phyloP scores from a whole-genome alignment of 2,113 vertebrate species.

The Passer montanus region DNA sequence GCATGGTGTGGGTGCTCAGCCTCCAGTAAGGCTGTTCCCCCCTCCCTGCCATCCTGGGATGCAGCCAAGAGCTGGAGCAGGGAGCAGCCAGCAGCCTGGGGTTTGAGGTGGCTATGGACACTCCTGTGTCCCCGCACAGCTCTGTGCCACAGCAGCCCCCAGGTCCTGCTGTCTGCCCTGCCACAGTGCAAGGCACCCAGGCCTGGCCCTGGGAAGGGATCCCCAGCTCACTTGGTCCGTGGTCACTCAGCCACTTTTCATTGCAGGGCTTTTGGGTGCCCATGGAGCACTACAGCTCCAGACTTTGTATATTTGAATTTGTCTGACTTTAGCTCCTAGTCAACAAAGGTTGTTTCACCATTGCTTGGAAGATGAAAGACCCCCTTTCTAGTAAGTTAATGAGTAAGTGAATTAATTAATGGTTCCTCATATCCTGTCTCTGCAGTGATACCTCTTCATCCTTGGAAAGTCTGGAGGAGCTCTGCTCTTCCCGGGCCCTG shows the following conservation, averaged over 20 bases:
- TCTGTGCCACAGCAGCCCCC: neutral
- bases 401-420: constrained; percentile 47
- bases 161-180: neutral
- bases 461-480: neutral
- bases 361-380: constrained; percentile 22
- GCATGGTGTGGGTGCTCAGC: neutral
- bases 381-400: constrained; percentile 23
- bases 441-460: neutral
- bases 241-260: neutral
- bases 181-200: neutral
- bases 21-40: neutral
- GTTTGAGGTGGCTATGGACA: neutral
- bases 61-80: neutral
- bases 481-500: neutral
- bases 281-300: neutral
- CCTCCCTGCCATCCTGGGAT: neutral
- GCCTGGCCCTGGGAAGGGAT: neutral
- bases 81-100: neutral
- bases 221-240: fast-evolving
- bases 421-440: constrained; percentile 16
- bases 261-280: neutral
- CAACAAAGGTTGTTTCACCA: neutral
- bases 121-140: neutral
- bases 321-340: neutral
- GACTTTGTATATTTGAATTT: neutral